A percentile compares a stretch with the other conserved stretches of the same genome.
Evolutionary conservation across 2,113 vertebrate species (phyloP).

Genomic region (Lampris megalopsis): DNA sequence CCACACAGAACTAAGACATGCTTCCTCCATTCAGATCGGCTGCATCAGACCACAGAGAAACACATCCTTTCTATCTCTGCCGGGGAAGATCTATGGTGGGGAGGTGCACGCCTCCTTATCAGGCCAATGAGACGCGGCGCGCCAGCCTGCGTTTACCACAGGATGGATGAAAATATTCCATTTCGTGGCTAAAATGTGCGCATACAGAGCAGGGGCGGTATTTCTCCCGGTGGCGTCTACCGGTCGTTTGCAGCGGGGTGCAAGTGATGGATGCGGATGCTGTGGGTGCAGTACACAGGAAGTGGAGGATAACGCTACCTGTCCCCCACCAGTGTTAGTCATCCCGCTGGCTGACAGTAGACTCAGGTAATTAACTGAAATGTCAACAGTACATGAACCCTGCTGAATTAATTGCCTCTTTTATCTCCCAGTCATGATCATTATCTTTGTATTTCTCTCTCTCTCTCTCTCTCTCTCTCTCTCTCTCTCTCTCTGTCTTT

Average conservation of each 20-base stretch:
- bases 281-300: conserved; percentile 26
- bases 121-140: background rate
- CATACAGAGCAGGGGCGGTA: background rate
- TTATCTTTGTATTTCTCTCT: conserved; percentile 69
- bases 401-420: conserved; percentile 70
- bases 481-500: conserved; percentile 10
- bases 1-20: too few relatives aligned
- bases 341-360: conserved; percentile 25
- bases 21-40: background rate
- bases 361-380: conserved; percentile 71
- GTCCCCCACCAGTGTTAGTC: conserved; percentile 40
- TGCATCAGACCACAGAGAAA: background rate
- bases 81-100: background rate
- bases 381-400: conserved; percentile 71
- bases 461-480: conserved; percentile 41
- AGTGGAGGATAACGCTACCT: conserved; percentile 41
- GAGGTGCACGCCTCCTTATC: conserved; percentile 1
- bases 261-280: conserved; percentile 41
- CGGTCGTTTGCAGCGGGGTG: conserved; percentile 7
- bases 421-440: conserved; percentile 70
- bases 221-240: background rate
- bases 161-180: background rate
- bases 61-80: background rate
- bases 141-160: background rate
- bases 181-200: conserved; percentile 4